Conservation (phyloP, 92 coral and sea anemone species). For the Epizoanthus rinbou region DNA sequence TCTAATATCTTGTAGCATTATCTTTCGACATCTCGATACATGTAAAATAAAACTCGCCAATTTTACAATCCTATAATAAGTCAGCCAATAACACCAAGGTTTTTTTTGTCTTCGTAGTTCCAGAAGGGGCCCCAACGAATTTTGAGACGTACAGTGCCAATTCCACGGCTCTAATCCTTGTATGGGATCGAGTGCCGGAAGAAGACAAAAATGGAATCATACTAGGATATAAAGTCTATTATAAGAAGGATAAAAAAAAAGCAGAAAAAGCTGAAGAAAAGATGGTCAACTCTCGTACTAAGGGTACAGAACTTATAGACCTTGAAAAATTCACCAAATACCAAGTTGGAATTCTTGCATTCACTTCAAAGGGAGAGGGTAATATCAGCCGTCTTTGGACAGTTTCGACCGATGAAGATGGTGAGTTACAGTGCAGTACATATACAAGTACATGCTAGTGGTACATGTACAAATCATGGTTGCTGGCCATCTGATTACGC, state of each 20-base stretch:
- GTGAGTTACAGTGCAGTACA: slow-evolving; percentile 61
- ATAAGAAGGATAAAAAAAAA: slow-evolving; percentile 54
- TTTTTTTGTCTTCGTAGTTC: slow-evolving; percentile 57
- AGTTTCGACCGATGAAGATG: slow-evolving; percentile 73
- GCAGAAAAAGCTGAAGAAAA: slow-evolving; percentile 32
- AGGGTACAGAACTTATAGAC: slow-evolving; percentile 59
- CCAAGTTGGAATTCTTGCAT: slow-evolving; percentile 72
- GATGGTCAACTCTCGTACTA: slow-evolving; percentile 51
- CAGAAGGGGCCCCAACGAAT: slow-evolving; percentile 65
- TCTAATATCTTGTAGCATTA: no score
- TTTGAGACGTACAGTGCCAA: slow-evolving; percentile 63
- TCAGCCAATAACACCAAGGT: neutral
- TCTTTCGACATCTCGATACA: neutral
- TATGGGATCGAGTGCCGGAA: slow-evolving; percentile 74
- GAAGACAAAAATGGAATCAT: slow-evolving; percentile 70
- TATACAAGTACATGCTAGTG: no score
- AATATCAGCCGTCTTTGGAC: slow-evolving; percentile 47
- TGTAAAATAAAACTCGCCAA: neutral
- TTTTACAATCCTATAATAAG: neutral
- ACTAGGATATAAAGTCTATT: slow-evolving; percentile 71
- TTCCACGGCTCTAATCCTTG: slow-evolving; percentile 65
- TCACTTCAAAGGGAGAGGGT: slow-evolving; percentile 89
- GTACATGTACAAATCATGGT: no score
- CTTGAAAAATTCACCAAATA: slow-evolving; percentile 77
- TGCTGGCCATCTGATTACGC: no score